phyloP scores from a whole-genome alignment of 2,113 vertebrate genomes.

The Lepus timidus region DNA sequence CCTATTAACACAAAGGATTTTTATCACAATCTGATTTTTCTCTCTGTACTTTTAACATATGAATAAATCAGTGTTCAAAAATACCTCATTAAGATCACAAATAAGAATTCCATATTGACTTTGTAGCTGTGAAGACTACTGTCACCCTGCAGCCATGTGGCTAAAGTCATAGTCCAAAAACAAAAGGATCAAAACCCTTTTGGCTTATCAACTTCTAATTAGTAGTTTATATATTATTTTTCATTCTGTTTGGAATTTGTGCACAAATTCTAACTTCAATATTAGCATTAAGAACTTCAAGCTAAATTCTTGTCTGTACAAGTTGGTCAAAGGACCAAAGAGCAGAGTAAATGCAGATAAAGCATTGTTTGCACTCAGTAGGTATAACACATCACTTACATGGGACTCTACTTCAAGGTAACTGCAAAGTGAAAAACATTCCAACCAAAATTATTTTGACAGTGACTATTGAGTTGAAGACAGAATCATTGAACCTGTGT shows the following conservation, averaged over 20 bases:
- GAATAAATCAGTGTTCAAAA: neutral
- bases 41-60: neutral
- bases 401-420: neutral
- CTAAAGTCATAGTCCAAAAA: neutral
- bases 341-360: neutral
- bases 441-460: neutral
- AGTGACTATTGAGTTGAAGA: neutral
- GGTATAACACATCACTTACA: neutral
- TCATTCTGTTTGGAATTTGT: neutral
- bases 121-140: neutral
- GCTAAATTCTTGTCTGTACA: neutral
- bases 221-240: neutral
- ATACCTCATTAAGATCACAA: neutral
- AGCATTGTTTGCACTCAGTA: neutral
- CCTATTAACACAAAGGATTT: neutral
- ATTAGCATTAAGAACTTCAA: neutral
- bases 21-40: neutral
- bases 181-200: neutral
- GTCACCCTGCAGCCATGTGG: neutral
- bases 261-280: neutral
- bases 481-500: neutral
- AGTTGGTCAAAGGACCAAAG: slow-evolving; percentile 4
- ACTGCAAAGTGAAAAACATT: neutral
- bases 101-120: neutral
- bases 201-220: neutral